These are phyloP conservation scores for Agrypnia vestita DNA, from an alignment of 1,140 invertebrate genomes.

Conservation along the genomic window DNA sequence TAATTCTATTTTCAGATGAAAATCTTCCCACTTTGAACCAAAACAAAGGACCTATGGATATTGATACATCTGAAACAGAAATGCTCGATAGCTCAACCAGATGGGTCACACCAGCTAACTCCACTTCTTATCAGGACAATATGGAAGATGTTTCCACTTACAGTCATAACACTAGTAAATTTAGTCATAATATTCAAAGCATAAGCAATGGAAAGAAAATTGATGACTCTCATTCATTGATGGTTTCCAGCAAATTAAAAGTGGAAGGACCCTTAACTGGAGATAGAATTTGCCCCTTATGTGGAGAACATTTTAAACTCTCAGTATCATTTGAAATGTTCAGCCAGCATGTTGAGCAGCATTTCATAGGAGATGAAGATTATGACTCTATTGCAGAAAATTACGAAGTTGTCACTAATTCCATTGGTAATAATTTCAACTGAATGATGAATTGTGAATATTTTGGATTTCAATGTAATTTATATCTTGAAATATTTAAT, in stretches of 20 bases:
- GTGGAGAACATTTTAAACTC: slow-evolving; percentile 70
- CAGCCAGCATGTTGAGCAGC: slow-evolving; percentile 73
- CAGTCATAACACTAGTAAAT: slow-evolving; percentile 30
- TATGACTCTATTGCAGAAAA: slow-evolving; percentile 68
- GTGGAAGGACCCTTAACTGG: slow-evolving; percentile 13
- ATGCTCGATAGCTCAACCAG: slow-evolving; percentile 58
- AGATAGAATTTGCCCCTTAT: slow-evolving; percentile 74
- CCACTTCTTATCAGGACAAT: slow-evolving; percentile 64
- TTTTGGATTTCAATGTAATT: too few relatives aligned
- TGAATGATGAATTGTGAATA: slow-evolving; percentile 23
- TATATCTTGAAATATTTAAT: too few relatives aligned
- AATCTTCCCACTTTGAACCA: background rate
- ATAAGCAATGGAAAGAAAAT: background rate
- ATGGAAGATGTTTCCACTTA: slow-evolving; percentile 37
- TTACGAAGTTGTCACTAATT: slow-evolving; percentile 64
- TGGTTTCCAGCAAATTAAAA: background rate
- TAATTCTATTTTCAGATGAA: slow-evolving; percentile 36
- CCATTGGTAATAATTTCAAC: slow-evolving; percentile 56
- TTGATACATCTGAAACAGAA: slow-evolving; percentile 51
- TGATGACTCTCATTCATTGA: slow-evolving; percentile 6
- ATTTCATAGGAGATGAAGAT: slow-evolving; percentile 71
- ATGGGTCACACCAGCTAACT: slow-evolving; percentile 65
- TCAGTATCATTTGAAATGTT: slow-evolving; percentile 70
- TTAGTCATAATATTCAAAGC: slow-evolving; percentile 14
- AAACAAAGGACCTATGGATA: slow-evolving; percentile 12